These are phyloP conservation scores for Microplitis deprimator DNA, from an alignment of 2,888 invertebrate genomes.

Conservation along the genomic window DNA sequence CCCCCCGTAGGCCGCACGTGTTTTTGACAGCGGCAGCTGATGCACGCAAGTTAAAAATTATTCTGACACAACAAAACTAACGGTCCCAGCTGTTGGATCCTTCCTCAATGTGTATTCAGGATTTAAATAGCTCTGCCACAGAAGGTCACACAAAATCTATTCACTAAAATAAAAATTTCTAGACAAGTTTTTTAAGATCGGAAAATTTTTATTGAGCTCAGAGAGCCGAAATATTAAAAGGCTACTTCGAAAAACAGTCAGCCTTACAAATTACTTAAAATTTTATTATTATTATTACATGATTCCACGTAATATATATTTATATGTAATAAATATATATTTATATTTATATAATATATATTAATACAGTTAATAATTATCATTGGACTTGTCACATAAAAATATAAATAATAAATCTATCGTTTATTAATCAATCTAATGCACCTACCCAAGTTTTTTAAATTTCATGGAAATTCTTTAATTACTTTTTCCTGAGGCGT, in stretches of 20 bases:
- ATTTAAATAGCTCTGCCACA: background rate
- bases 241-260: background rate
- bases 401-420: slow-evolving; percentile 60
- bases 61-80: background rate
- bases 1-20: background rate
- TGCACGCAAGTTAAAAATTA: background rate
- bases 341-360: slow-evolving; percentile 20
- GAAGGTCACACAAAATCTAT: background rate
- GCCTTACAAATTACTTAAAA: slow-evolving; percentile 9
- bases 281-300: slow-evolving; percentile 7
- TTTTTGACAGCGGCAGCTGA: background rate
- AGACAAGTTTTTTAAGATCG: background rate
- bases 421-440: slow-evolving; percentile 43
- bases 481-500: background rate
- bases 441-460: slow-evolving; percentile 24
- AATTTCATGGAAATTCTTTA: background rate
- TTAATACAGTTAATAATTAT: slow-evolving; percentile 53
- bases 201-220: background rate
- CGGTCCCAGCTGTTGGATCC: background rate
- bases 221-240: background rate
- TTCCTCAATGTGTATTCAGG: background rate
- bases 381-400: slow-evolving; percentile 58
- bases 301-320: background rate
- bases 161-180: background rate
- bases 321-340: slow-evolving; percentile 2